phyloP scores from a whole-genome alignment of 2,888 invertebrate genomes.

The Crocallis elinguaria region DNA sequence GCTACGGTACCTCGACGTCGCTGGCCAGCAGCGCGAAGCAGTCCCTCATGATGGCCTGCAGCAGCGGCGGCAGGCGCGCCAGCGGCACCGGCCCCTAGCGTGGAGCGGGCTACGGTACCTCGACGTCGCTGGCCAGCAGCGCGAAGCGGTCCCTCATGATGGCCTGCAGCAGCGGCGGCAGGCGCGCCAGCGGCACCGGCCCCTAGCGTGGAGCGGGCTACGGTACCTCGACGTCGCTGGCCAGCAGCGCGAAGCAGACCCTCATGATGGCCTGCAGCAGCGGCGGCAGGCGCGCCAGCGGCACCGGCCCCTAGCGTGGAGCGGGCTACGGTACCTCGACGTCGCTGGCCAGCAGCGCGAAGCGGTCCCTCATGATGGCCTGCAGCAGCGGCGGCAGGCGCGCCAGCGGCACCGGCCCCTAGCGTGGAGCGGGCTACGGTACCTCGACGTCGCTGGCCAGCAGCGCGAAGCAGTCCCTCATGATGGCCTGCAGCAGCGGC shows the following conservation, averaged over 20 bases:
- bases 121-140: constrained; percentile 92
- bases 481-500: constrained; percentile 92
- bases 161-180: constrained; percentile 92
- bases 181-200: constrained; percentile 94
- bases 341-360: constrained; percentile 92
- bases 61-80: constrained; percentile 92
- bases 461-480: constrained; percentile 93
- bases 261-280: constrained; percentile 93
- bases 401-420: constrained; percentile 93
- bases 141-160: constrained; percentile 93
- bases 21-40: constrained; percentile 93
- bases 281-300: constrained; percentile 90
- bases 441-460: too few species aligned
- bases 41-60: constrained; percentile 92
- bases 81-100: constrained; percentile 94
- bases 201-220: constrained; percentile 88
- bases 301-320: constrained; percentile 94
- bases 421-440: constrained; percentile 87
- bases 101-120: constrained; percentile 91
- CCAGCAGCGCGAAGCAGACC: constrained; percentile 93
- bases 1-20: constrained; percentile 91
- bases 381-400: constrained; percentile 94
- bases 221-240: too few species aligned
- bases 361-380: constrained; percentile 92
- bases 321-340: constrained; percentile 92